Evolutionary conservation across 2,113 vertebrate genomes (phyloP).

Genomic region (Maccullochella peelii): DNA sequence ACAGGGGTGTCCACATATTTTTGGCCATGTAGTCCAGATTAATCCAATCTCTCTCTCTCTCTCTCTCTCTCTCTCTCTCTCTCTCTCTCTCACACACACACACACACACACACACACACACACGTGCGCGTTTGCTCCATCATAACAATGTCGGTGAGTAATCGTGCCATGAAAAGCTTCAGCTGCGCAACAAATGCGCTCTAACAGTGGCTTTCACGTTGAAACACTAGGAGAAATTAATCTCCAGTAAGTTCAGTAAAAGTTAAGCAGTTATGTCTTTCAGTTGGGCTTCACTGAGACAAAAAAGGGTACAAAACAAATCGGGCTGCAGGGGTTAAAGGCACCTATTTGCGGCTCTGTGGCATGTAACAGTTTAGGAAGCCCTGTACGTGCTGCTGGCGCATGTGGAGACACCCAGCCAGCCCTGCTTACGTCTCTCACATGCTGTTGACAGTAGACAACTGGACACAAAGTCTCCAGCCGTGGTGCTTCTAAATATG

Average conservation of each 20-base stretch:
- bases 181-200: slow-evolving; percentile 30
- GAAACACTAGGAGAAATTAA: background rate
- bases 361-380: background rate
- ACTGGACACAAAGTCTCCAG: slow-evolving; percentile 59
- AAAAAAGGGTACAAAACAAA: background rate
- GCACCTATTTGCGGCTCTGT: slow-evolving; percentile 11
- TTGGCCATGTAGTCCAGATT: no score
- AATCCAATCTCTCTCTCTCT: background rate
- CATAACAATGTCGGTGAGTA: slow-evolving; percentile 10
- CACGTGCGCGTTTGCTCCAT: background rate
- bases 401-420: slow-evolving; percentile 31
- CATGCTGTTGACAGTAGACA: slow-evolving; percentile 67
- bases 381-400: background rate
- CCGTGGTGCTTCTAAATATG: slow-evolving; percentile 77
- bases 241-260: background rate
- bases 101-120: background rate
- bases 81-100: no score
- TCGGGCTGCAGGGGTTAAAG: background rate
- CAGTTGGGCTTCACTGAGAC: background rate
- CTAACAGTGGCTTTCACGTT: background rate
- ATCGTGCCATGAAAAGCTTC: background rate
- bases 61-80: background rate
- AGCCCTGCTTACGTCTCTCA: slow-evolving; percentile 26
- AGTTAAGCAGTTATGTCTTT: background rate
- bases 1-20: background rate